Conservation (phyloP, 1,140 invertebrate genomes). For the Eufriesea mexicana region DNA sequence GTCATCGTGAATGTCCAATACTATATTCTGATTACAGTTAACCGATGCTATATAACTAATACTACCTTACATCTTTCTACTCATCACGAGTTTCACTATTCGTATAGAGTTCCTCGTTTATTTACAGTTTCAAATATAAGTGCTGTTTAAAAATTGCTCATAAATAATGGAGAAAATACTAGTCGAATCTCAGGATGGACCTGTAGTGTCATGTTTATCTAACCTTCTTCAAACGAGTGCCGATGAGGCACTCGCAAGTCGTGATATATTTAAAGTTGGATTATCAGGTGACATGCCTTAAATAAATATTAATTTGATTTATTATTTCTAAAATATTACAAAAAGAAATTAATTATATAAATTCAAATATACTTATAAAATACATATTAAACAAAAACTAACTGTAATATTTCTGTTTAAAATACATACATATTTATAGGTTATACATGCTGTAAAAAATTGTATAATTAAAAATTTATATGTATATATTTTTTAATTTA, state of each 20-base stretch:
- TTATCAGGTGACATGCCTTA: conserved; percentile 85
- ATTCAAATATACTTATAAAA: neutral
- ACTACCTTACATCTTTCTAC: conserved; percentile 30
- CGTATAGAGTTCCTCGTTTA: conserved; percentile 2
- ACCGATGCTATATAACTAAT: conserved; percentile 39
- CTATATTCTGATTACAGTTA: conserved; percentile 42
- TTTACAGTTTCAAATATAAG: neutral
- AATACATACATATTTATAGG: neutral
- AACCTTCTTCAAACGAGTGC: conserved; percentile 80
- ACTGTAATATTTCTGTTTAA: neutral
- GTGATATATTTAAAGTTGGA: conserved; percentile 86
- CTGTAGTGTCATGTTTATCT: conserved; percentile 71
- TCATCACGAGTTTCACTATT: conserved; percentile 10
- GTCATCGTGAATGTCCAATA: conserved; percentile 34
- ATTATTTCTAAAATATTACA: neutral
- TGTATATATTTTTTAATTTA: neutral
- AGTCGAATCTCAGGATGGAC: conserved; percentile 63
- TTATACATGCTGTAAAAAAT: neutral
- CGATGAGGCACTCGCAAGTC: conserved; percentile 81
- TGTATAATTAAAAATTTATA: conserved; percentile 22
- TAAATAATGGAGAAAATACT: conserved; percentile 69
- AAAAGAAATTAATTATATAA: neutral
- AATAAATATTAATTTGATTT: conserved; percentile 20
- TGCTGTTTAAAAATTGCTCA: neutral
- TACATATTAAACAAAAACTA: neutral